Conservation (phyloP, 2,113 vertebrate genomes). For the Prinia subflava region DNA sequence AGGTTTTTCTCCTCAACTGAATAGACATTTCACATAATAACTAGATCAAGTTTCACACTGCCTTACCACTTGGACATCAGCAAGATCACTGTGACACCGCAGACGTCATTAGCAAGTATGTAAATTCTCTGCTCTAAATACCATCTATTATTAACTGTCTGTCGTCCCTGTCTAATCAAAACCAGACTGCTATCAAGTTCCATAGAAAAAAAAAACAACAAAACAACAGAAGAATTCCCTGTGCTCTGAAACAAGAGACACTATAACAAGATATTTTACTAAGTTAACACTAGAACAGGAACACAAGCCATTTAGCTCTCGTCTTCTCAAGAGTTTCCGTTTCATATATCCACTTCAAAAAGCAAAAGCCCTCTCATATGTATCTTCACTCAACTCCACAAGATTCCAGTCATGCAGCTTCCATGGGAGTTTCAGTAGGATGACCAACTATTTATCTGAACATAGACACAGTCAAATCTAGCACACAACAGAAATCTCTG, state of each 20-base stretch:
- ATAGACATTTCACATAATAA: slow-evolving; percentile 18
- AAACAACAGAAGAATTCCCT: slow-evolving; percentile 9
- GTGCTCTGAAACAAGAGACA: slow-evolving; percentile 23
- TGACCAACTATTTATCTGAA: not conserved
- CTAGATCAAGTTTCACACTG: not conserved
- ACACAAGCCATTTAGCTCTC: slow-evolving; percentile 12
- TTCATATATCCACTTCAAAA: slow-evolving; percentile 1
- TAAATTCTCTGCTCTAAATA: slow-evolving; percentile 46
- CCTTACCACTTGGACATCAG: not conserved
- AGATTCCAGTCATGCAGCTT: not conserved
- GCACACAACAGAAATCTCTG: not conserved
- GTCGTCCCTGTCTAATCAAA: slow-evolving; percentile 53
- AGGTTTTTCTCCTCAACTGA: not conserved
- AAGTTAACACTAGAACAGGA: slow-evolving; percentile 9
- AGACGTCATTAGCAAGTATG: slow-evolving; percentile 2
- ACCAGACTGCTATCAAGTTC: slow-evolving; percentile 39
- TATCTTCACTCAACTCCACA: not conserved
- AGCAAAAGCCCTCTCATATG: not conserved
- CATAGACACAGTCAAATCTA: not conserved
- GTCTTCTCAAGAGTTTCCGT: not conserved
- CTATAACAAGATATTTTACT: slow-evolving; percentile 37
- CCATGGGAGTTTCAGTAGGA: not conserved
- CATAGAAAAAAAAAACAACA: not conserved
- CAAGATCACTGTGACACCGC: not conserved
- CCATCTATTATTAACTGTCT: slow-evolving; percentile 53